A percentile compares a stretch with the other conserved stretches of the same genome.
phyloP scores from a whole-genome alignment of 2,797 vertebrate species.

The Hipposideros larvatus region DNA sequence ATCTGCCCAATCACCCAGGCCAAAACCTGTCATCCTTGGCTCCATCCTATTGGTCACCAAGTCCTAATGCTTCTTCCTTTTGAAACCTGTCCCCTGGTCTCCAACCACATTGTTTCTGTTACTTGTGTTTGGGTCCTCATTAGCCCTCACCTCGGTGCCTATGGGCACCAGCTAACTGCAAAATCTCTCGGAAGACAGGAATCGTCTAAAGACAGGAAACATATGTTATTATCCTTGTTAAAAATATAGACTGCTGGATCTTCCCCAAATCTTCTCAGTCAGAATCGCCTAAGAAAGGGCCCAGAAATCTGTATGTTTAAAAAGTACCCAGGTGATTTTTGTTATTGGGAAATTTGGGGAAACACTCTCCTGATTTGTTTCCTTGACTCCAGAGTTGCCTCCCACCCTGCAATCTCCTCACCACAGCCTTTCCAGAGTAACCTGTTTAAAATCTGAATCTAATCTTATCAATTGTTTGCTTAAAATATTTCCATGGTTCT shows the following conservation, averaged over 20 bases:
- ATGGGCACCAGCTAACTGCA: not conserved
- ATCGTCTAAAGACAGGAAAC: conserved; percentile 4
- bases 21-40: not conserved
- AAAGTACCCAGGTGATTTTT: not conserved
- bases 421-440: not conserved
- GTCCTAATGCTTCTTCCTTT: not conserved
- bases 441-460: conserved; percentile 7
- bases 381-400: not conserved
- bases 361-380: not conserved
- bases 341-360: not conserved
- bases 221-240: not conserved
- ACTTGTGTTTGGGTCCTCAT: not conserved
- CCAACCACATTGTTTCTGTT: not conserved
- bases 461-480: conserved; percentile 26
- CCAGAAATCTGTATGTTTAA: not conserved
- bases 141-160: not conserved
- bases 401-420: not conserved
- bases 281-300: not conserved
- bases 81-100: not conserved
- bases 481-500: conserved; percentile 20
- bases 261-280: not conserved
- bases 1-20: not conserved
- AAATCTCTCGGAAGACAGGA: conserved; percentile 22
- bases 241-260: not conserved
- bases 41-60: not conserved